phyloP scores from a whole-genome alignment of 1,140 invertebrate species.

The Diachasmimorpha longicaudata region DNA sequence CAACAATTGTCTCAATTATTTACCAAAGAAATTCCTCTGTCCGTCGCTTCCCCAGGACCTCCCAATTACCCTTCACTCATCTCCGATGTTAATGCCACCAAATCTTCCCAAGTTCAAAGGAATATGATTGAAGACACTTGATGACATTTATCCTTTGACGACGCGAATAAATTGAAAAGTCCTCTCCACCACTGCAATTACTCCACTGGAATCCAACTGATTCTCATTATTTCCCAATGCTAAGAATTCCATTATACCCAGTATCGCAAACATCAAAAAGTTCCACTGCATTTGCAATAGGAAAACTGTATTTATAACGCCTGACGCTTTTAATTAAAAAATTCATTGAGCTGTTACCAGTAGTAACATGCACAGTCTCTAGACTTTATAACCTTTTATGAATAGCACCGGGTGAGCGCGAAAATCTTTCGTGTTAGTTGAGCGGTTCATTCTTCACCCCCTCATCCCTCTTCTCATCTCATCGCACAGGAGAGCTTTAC shows the following conservation, averaged over 20 bases:
- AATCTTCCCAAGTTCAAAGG: neutral
- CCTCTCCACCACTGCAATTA: too few species aligned
- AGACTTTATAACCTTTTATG: constrained; percentile 8
- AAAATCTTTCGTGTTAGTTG: constrained; percentile 43
- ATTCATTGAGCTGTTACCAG: constrained; percentile 8
- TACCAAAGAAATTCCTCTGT: neutral
- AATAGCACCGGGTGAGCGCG: constrained; percentile 26
- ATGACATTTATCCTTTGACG: neutral
- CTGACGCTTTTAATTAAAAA: neutral
- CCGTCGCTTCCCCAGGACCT: neutral
- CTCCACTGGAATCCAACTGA: neutral
- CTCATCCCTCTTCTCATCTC: constrained; percentile 23
- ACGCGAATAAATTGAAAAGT: too few species aligned
- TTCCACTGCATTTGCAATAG: neutral
- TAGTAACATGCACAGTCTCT: neutral
- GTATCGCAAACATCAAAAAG: neutral
- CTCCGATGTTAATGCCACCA: neutral
- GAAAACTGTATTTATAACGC: neutral
- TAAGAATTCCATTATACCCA: neutral
- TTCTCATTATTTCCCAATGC: neutral
- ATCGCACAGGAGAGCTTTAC: neutral
- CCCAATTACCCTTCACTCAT: neutral
- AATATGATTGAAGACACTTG: neutral
- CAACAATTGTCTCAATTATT: neutral
- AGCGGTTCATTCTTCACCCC: constrained; percentile 39